These are phyloP conservation scores for Darevskia mixta DNA, from an alignment of 2,797 vertebrate species.

Conservation along the genomic window DNA sequence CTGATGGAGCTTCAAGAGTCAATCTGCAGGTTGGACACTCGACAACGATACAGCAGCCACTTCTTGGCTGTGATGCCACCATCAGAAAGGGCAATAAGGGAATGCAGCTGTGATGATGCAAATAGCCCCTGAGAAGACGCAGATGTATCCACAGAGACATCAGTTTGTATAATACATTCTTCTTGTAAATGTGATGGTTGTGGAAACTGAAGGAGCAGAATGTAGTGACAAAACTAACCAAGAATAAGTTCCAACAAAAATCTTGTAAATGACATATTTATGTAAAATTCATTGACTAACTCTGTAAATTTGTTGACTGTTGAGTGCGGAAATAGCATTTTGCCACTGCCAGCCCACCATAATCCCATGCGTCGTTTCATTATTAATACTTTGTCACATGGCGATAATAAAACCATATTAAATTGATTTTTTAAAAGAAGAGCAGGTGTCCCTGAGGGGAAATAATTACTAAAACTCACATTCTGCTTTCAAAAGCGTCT, in stretches of 20 bases:
- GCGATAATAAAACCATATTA: neutral
- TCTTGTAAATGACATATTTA: neutral
- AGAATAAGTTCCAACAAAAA: neutral
- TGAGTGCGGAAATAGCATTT: no score
- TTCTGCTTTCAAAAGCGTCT: neutral
- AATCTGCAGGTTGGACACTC: neutral
- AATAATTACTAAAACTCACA: constrained; percentile 3
- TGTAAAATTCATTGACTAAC: neutral
- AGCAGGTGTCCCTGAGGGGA: neutral
- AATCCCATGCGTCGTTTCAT: neutral
- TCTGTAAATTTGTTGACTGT: no score
- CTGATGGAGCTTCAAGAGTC: neutral
- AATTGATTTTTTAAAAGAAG: neutral
- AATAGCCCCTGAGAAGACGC: neutral
- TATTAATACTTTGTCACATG: neutral
- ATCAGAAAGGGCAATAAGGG: neutral
- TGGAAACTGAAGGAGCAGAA: neutral
- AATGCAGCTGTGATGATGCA: neutral
- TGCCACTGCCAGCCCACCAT: no score
- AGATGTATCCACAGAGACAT: neutral
- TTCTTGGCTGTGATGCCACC: neutral
- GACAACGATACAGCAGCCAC: neutral
- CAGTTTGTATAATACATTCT: neutral
- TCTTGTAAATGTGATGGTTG: neutral
- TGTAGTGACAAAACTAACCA: neutral